Conservation (phyloP, 2,888 invertebrate species). For the Bhutanitis thaidina region DNA sequence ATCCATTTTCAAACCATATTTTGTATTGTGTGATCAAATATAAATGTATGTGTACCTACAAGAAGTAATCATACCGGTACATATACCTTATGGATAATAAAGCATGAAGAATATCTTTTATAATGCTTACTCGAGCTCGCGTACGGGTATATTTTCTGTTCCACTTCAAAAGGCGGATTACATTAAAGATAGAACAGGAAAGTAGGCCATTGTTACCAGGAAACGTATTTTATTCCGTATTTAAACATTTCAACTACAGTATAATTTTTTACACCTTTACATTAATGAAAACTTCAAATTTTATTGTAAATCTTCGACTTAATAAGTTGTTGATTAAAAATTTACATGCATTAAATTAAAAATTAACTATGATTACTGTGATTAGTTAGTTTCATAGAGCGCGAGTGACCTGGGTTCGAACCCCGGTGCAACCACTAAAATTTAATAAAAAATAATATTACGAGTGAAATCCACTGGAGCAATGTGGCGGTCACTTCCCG, state of each 20-base stretch:
- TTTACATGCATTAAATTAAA: no score
- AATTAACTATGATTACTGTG: no score
- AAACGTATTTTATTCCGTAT: conserved; percentile 17
- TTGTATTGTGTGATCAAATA: conserved; percentile 1
- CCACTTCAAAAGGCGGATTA: conserved; percentile 42
- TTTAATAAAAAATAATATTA: no score
- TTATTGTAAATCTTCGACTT: no score
- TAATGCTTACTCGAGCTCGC: conserved; percentile 27
- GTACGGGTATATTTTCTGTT: conserved; percentile 29
- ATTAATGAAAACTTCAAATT: neutral
- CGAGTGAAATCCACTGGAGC: no score
- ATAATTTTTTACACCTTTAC: neutral
- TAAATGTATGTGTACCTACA: neutral
- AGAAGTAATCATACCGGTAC: conserved; percentile 18
- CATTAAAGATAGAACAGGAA: conserved; percentile 32
- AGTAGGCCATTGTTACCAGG: conserved; percentile 38
- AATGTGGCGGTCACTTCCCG: no score
- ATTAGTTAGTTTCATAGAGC: no score
- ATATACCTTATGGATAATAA: conserved; percentile 17
- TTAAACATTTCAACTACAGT: conserved; percentile 5
- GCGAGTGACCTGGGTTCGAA: no score
- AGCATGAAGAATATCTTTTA: conserved; percentile 27
- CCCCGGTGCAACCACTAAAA: no score
- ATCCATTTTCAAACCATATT: no score
- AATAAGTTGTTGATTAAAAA: no score